Percentiles rank a stretch among this genome's conserved stretches.
Evolutionary conservation across 1,140 invertebrate species (phyloP).

Genomic region (Aphidius ervi): DNA sequence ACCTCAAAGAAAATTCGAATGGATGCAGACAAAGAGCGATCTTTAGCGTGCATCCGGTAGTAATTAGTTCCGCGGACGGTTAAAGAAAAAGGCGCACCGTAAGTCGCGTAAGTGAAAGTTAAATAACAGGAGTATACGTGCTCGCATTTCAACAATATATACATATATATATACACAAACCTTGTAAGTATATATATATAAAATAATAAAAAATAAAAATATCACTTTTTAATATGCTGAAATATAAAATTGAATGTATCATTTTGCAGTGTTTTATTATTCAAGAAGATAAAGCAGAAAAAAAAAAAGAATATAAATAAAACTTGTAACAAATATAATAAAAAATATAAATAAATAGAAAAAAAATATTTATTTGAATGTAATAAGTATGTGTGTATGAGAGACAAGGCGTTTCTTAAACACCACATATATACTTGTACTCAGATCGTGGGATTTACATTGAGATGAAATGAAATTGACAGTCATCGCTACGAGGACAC

Average conservation of each 20-base stretch:
- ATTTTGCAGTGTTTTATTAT: no score
- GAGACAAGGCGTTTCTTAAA: conserved; percentile 8
- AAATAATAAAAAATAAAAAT: not conserved
- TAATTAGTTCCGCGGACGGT: conserved; percentile 25
- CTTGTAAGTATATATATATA: not conserved
- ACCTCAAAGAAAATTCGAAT: conserved; percentile 9
- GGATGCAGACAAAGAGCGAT: conserved; percentile 21
- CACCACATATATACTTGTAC: conserved; percentile 11
- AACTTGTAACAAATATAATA: not conserved
- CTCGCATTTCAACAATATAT: conserved; percentile 9
- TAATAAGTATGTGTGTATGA: not conserved
- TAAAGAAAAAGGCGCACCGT: conserved; percentile 20
- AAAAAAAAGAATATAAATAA: no score
- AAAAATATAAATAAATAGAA: not conserved
- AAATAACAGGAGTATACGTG: not conserved
- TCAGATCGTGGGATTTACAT: conserved; percentile 27
- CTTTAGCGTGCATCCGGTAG: conserved; percentile 23
- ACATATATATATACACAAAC: not conserved
- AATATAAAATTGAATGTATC: no score
- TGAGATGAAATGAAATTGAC: conserved; percentile 41
- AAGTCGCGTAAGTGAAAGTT: conserved; percentile 22
- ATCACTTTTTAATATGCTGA: no score
- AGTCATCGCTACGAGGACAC: conserved; percentile 36
- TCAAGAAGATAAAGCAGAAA: no score
- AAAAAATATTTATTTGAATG: not conserved